Conservation (phyloP, 2,888 invertebrate genomes). For the Aporophyla lueneburgensis region DNA sequence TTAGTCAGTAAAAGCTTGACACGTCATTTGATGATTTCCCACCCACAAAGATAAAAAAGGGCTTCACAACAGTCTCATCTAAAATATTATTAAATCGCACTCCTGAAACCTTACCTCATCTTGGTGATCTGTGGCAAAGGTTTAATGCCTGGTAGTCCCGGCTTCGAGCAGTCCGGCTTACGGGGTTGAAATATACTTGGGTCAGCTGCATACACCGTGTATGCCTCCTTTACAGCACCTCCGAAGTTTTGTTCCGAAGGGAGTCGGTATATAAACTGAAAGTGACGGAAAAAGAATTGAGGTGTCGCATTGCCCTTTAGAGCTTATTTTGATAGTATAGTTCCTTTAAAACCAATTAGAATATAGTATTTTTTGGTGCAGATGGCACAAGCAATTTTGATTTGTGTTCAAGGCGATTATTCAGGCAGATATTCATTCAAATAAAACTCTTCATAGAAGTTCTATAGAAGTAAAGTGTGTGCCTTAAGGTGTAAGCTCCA, state of each 20-base stretch:
- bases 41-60: too few relatives aligned
- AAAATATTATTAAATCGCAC: neutral
- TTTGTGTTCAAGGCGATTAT: too few relatives aligned
- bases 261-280: conserved; percentile 94
- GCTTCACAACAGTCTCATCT: neutral
- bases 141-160: conserved; percentile 85
- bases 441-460: too few relatives aligned
- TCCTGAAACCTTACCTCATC: conserved; percentile 88
- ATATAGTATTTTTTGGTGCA: neutral
- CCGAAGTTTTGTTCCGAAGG: conserved; percentile 94
- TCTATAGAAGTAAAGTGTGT: too few relatives aligned
- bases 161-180: conserved; percentile 80
- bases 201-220: conserved; percentile 95
- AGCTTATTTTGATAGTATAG: neutral
- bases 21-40: too few relatives aligned
- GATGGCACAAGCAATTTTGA: too few relatives aligned
- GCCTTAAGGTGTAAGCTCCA: too few relatives aligned
- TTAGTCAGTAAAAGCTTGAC: too few relatives aligned
- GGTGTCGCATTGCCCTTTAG: neutral
- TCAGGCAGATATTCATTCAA: too few relatives aligned
- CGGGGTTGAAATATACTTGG: conserved; percentile 94
- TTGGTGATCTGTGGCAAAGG: conserved; percentile 90
- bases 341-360: neutral
- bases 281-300: neutral
- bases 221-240: conserved; percentile 93